Conservation (phyloP, 2,797 vertebrate genomes). For the Acomys russatus region DNA sequence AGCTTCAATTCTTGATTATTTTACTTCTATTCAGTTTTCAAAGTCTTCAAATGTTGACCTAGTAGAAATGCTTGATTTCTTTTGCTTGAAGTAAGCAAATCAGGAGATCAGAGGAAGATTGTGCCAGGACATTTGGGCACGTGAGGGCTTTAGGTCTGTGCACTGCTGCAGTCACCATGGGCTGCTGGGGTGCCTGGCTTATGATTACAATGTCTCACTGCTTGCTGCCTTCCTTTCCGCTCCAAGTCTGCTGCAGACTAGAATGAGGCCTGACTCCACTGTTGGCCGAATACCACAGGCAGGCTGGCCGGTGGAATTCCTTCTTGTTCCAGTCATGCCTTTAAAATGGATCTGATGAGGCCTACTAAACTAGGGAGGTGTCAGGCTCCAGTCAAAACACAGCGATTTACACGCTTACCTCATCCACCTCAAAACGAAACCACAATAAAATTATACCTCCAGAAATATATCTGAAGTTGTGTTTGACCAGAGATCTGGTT, state of each 20-base stretch:
- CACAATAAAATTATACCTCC: neutral
- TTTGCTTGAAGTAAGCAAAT: neutral
- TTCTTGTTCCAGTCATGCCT: conserved; percentile 11
- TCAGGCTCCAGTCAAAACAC: neutral
- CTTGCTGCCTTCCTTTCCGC: neutral
- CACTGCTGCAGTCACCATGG: neutral
- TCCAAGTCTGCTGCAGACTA: neutral
- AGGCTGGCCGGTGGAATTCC: neutral
- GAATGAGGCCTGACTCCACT: neutral
- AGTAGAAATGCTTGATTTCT: neutral
- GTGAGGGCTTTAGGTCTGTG: neutral
- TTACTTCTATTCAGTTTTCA: neutral
- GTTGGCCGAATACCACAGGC: neutral
- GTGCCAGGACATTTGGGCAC: neutral
- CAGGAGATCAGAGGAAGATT: neutral
- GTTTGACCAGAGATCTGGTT: neutral
- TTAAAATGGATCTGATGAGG: neutral
- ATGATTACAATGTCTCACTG: neutral
- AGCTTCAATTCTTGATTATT: neutral
- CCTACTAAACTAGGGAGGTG: neutral
- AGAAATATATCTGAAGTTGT: neutral
- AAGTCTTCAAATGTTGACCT: neutral
- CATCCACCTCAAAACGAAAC: neutral
- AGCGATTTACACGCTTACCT: conserved; percentile 39
- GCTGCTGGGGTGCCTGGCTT: neutral